These are phyloP conservation scores for Drosophila mimica DNA, from an alignment of 2,888 invertebrate species.

Conservation along the genomic window DNA sequence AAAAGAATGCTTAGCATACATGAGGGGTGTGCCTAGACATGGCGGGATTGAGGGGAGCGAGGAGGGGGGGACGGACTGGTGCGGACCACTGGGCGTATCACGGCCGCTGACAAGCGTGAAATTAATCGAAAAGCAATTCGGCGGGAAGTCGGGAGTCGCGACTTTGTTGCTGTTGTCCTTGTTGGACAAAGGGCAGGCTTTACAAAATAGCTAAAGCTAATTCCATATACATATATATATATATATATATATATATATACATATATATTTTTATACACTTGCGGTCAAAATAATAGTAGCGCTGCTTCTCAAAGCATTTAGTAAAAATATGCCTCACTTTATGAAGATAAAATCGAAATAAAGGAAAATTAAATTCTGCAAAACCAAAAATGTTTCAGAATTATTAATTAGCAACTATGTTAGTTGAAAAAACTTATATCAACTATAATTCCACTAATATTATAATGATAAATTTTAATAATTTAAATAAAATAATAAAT, in stretches of 20 bases:
- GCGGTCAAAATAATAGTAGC: not conserved
- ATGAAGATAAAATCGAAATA: not conserved
- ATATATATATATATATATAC: not conserved
- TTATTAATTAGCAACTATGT: not conserved
- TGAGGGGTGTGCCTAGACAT: not conserved
- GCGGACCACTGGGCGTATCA: conserved; percentile 70
- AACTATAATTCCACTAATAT: not conserved
- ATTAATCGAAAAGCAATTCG: conserved; percentile 81
- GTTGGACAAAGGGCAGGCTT: conserved; percentile 39
- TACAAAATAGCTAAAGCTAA: not conserved
- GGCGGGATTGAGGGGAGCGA: not conserved
- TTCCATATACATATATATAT: not conserved
- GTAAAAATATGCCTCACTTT: not conserved
- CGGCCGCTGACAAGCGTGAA: conserved; percentile 79
- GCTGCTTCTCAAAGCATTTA: not conserved
- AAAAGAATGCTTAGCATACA: conserved; percentile 55
- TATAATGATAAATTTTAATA: not conserved
- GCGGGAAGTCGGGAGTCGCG: conserved; percentile 19
- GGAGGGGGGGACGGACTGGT: not conserved
- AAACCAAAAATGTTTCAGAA: not conserved
- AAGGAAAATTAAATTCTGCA: not conserved
- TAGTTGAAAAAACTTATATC: not conserved
- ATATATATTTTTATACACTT: not conserved
- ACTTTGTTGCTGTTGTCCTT: not conserved
- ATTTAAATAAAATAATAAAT: not conserved